Evolutionary conservation across 2,113 vertebrate species (phyloP), one percentile per base, ranked within the genome.

Genomic region (Leptodactylus fuscus): DNA sequence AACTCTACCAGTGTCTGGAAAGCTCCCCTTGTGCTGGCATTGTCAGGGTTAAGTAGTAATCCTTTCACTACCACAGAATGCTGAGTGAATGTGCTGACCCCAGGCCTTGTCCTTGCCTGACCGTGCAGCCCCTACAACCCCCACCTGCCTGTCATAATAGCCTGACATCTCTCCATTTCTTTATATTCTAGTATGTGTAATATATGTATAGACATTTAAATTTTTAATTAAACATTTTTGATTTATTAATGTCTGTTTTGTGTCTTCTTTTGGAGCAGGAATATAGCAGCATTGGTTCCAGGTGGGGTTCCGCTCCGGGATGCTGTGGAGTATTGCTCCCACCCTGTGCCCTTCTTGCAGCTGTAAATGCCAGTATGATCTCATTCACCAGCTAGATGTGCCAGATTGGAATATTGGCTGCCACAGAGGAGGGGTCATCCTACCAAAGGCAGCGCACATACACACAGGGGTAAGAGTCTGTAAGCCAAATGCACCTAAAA

Each of bases 281-380:
- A n/a, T n/a, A n/a, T n/a, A n/a, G n/a, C n/a, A n/a, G n/a, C n/a
- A 24, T 29, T 53, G 81, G 27, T 71, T 53, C 46, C 7, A 6
- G 15, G 44, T 32, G 44, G 62, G 67, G 65, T 48, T 69, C 46
- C 65, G 16, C 51, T 86, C 91, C 82, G 91, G 90, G 87, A 93
- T 93, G 92, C 91, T 93, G 88, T 91, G 91, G 90, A 81, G 89
- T 87, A 88, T 91, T 87, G 90, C 91, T 76, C 81, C 78, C 71
- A 90, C 89, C 88, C 92, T 89, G 83, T 81, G 81, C 87, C 83
- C 86, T 83, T 89, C 90, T 88, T 89, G 90, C 32, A 38, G 60
- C 41, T 79, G 89, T 90, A 88, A 44, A 86, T 90, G 87, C 91
- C 90, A 27, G 22, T 48, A 67, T 92, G 91, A 89, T 88, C 87